Base-by-base conservation (phyloP, 2,888 invertebrate species). In the Dendrolimus pini region DNA sequence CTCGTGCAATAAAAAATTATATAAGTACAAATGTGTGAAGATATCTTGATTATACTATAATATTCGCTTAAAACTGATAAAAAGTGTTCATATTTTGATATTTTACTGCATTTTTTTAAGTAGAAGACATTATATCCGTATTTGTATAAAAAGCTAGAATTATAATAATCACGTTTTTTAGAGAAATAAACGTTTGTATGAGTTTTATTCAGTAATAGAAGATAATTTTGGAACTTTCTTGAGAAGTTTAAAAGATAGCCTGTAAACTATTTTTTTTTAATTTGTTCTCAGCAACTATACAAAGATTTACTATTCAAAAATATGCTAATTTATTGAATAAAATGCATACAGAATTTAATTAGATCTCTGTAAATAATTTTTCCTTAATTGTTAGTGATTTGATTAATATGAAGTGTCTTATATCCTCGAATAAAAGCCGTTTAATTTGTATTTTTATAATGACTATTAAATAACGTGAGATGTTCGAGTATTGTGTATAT, bases 381-480 rank as follows among this genome's bases (percentile, higher is more conserved):
- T 65, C 66, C 63, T 62, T 67, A 64, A 63, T 54, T 53, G 62
- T 61, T 68, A 72, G 62, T 68, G 56, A 68, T 62, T 68, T 64
- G 67, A 67, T 62, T 62, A 63, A 65, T 65, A 71, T 72, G 63
- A 77, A 82, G 84, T 84, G 84, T 84, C 84, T 84, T 84, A 83
- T 72, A 71, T 66, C 70, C 65, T 68, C 61, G 64, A 71, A 73
- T 67, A 65, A 66, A 63, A 61, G 47, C 64, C 68, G 69, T 66
- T 77, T 78, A 68, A 71, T 77, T 81, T 72, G 80, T 84, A 83
- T 83, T 83, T 83, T 83, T 83, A 77, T 83, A 82, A 80, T 77
- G 71, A 77, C 72, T 73, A 10, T 47, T 47, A 71, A 67, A 65
- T 62, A 68, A 66, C 65, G 62, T 70, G 71, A 30, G 30, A 74